Evolutionary conservation across 2,888 invertebrate genomes (phyloP).

Genomic region (Dichetophora obliterata): DNA sequence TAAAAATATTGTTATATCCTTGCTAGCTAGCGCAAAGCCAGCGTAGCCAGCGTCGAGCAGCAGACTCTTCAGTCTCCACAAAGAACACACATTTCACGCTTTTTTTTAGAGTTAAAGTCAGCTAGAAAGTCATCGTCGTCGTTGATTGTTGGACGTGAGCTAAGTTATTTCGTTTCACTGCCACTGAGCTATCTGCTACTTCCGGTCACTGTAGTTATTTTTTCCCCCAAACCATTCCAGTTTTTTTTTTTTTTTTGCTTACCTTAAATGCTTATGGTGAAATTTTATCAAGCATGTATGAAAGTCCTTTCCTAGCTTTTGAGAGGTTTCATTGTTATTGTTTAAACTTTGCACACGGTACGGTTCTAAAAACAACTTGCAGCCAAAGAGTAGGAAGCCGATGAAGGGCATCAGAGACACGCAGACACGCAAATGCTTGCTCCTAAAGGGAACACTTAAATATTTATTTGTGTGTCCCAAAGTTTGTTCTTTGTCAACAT

Average conservation of each 20-base stretch:
- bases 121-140: slow-evolving; percentile 4
- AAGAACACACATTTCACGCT: background rate
- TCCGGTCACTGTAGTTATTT: background rate
- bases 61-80: background rate
- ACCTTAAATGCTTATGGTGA: slow-evolving; percentile 14
- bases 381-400: background rate
- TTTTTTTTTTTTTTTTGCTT: slow-evolving; percentile 7
- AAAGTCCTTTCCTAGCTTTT: background rate
- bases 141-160: background rate
- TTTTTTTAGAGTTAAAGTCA: background rate
- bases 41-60: background rate
- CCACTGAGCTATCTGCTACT: background rate
- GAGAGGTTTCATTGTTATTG: slow-evolving; percentile 32
- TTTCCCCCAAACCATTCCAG: background rate
- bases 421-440: slow-evolving; percentile 7
- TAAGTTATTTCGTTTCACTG: background rate
- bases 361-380: background rate
- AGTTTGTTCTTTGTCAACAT: slow-evolving; percentile 24
- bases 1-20: slow-evolving; percentile 35
- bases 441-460: slow-evolving; percentile 14
- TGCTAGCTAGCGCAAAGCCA: background rate
- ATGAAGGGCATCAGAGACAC: slow-evolving; percentile 5
- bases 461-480: slow-evolving; percentile 17
- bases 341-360: slow-evolving; percentile 1
- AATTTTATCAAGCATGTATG: background rate